Conservation (phyloP, 2,113 vertebrate species). For the Rhabdornis inornatus region DNA sequence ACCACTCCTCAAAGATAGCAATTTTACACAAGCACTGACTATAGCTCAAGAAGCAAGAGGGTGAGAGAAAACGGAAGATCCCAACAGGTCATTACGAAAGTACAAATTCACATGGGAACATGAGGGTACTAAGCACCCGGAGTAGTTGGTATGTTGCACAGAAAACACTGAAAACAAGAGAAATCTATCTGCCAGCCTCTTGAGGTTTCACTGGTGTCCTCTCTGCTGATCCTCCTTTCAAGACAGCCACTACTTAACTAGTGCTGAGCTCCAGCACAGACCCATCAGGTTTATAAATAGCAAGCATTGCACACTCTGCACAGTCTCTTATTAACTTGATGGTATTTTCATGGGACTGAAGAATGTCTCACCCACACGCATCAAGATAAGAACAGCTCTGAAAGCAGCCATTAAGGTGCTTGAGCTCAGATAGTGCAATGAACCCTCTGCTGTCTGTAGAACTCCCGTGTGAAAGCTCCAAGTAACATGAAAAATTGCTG, state of each 20-base stretch:
- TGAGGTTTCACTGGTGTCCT: neutral
- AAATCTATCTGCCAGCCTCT: neutral
- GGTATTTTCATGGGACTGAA: neutral
- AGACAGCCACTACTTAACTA: neutral
- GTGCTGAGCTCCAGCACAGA: neutral
- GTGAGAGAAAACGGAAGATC: neutral
- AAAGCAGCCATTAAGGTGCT: neutral
- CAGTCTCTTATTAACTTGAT: neutral
- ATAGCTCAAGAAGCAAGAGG: neutral
- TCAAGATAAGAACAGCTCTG: neutral
- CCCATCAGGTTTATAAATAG: slow-evolving; percentile 22
- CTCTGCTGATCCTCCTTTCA: neutral
- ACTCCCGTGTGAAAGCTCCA: neutral
- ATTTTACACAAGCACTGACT: neutral
- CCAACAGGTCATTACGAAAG: neutral
- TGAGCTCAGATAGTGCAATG: neutral
- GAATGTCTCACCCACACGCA: neutral
- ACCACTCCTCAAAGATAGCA: neutral
- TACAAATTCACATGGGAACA: neutral
- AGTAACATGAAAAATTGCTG: neutral
- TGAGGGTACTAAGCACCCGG: neutral
- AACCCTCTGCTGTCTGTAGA: neutral
- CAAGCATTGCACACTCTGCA: neutral
- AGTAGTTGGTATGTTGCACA: neutral
- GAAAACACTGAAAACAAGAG: neutral